A percentile compares a stretch with the other conserved stretches of the same genome.
Conservation (phyloP, 2,113 vertebrate genomes). For the Megaleporinus macrocephalus region DNA sequence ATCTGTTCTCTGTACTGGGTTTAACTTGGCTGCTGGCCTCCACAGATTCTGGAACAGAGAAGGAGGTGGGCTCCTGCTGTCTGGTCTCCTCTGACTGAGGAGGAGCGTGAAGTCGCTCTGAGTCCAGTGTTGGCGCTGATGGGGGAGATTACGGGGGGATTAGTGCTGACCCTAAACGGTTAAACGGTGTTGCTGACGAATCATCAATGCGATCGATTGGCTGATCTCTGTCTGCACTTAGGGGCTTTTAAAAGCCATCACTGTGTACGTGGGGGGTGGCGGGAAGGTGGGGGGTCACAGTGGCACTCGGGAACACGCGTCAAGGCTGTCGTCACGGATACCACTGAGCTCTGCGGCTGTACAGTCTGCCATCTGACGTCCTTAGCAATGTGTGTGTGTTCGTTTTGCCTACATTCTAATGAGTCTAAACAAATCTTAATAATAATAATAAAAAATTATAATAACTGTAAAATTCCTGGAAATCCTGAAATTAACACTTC, state of each 20-base stretch:
- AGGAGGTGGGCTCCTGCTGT: background rate
- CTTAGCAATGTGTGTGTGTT: background rate
- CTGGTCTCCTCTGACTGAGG: no score
- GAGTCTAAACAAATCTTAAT: no score
- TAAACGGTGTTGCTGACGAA: slow-evolving; percentile 23
- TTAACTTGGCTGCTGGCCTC: no score
- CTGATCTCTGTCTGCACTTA: slow-evolving; percentile 1
- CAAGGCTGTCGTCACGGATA: background rate
- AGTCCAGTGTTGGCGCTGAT: slow-evolving; percentile 11
- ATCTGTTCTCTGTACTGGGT: background rate
- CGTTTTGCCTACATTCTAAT: no score
- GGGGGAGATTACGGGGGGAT: slow-evolving; percentile 34
- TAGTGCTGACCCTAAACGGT: slow-evolving; percentile 13
- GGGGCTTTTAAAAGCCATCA: slow-evolving; percentile 24
- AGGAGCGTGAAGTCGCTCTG: background rate
- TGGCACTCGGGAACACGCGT: background rate
- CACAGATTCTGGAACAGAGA: background rate
- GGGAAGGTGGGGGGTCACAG: background rate
- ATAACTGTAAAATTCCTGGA: no score
- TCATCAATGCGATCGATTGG: slow-evolving; percentile 37
- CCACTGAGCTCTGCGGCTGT: background rate
- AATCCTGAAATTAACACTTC: no score
- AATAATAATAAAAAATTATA: no score
- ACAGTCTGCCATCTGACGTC: background rate
- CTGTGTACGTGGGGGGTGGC: background rate